Evolutionary conservation across 2,888 invertebrate species (phyloP), one percentile per base, ranked within the genome.

Genomic region (Perithous albicinctus): DNA sequence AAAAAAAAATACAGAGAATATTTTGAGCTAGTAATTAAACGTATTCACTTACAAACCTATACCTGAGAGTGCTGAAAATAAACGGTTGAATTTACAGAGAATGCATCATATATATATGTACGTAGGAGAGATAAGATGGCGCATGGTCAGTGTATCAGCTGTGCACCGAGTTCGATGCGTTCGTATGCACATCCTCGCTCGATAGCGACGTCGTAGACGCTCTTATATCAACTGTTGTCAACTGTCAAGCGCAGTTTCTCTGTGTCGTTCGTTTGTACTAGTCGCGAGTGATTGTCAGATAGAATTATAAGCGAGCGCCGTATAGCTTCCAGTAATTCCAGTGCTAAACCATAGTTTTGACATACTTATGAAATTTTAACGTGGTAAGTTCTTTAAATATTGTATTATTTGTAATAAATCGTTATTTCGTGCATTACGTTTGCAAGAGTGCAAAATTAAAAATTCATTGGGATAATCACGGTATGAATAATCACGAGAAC

Each of bases 71-170:
- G n/a, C n/a, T n/a, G n/a, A n/a, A n/a, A n/a, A n/a, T n/a, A n/a
- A n/a, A n/a, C n/a, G n/a, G n/a, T n/a, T n/a, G n/a, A n/a, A n/a
- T n/a, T n/a, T n/a, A n/a, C n/a, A n/a, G n/a, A n/a, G n/a, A n/a
- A n/a, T n/a, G n/a, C n/a, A n/a, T n/a, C n/a, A n/a, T n/a, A n/a
- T n/a, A n/a, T n/a, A n/a, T n/a, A n/a, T n/a, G n/a, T n/a, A n/a
- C n/a, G n/a, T n/a, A n/a, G n/a, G n/a, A n/a, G 12, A 63, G 41
- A 43, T 69, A 75, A 79, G 4, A 79, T 79, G 79, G 79, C 69
- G 79, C 54, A 69, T 26, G 54, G 69, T 23, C 41, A 15, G 6
- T 18, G 15, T 10, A 46, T 46, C 38, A 70, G 70, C 54, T 56
- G 70, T 23, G 48, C 20, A 18, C 20, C 29, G 46, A 8, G 8